Conservation (phyloP, 2,888 invertebrate genomes). For the Slavum lentiscoides region DNA sequence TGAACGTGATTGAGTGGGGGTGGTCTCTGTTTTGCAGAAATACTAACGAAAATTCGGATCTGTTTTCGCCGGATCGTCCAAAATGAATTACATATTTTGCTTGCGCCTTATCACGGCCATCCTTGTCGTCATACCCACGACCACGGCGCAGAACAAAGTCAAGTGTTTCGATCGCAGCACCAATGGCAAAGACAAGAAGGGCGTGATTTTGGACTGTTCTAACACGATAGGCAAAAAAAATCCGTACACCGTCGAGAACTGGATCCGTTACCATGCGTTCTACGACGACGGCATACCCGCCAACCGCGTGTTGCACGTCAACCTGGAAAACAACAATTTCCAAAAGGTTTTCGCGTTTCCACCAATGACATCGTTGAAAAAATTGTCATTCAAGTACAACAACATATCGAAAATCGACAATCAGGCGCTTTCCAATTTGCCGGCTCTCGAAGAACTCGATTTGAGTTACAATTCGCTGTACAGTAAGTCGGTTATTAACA, state of each 20-base stretch:
- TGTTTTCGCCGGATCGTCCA: not conserved
- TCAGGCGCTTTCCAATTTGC: constrained; percentile 15
- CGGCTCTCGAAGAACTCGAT: constrained; percentile 40
- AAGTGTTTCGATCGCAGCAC: constrained; percentile 22
- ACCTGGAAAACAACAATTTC: constrained; percentile 33
- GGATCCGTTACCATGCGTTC: constrained; percentile 29
- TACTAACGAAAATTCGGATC: not conserved
- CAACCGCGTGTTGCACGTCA: constrained; percentile 17
- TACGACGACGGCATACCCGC: not conserved
- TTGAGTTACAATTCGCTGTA: constrained; percentile 27
- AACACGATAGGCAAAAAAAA: not conserved
- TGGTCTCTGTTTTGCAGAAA: not conserved
- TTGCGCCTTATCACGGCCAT: not conserved
- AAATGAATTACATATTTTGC: not conserved
- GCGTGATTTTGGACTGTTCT: constrained; percentile 28
- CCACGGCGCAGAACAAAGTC: not conserved
- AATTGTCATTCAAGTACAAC: constrained; percentile 38
- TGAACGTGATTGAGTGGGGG: too few relatives aligned
- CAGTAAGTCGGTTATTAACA: constrained; percentile 14
- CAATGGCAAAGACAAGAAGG: not conserved
- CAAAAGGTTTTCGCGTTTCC: constrained; percentile 9
- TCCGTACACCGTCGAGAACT: not conserved
- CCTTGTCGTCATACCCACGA: not conserved
- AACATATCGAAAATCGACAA: constrained; percentile 28
- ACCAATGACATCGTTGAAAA: constrained; percentile 8